Base-by-base conservation (phyloP, 2,888 invertebrate genomes). In the Pollenia angustigena region DNA sequence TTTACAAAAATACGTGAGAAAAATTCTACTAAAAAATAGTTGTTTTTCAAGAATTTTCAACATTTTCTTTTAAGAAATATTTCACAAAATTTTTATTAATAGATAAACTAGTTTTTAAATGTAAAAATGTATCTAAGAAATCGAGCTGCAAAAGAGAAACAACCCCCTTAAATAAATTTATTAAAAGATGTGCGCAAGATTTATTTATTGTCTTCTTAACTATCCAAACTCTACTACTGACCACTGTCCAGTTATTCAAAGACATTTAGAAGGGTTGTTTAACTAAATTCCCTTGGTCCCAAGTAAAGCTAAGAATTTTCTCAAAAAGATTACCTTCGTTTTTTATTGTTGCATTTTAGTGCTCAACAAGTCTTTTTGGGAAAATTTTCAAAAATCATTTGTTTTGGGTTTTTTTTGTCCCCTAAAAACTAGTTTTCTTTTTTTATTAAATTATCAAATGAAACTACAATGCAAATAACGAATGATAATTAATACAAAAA, bases 151-250 rank as follows among this genome's bases (percentile, higher is more conserved):
- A 50, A 32, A 40, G 23, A 62, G 60, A 81, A 81, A 64, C 81
- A 74, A 81, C 81, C 81, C 81, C 32, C 16, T 81, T 71, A 23
- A 48, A 1, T 8, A 40, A 11, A 46, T 56, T 64, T 62, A 32
- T 66, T 2, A n/a, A 12, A 72, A 72, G 54, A 81, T 66, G 56
- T 74, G 72, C 81, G 64, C 81, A 81, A 81, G 64, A 56, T 81
- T 81, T 40, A 64, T 40, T 50, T 54, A 40, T 64, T 74, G 72
- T 81, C 56, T 66, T 32, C 4, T 64, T 46, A 50, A 23, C 46
- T 60, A 58, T 23, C 56, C 64, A 81, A 74, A 71, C 54, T 32
- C 32, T 32, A 56, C 46, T 2, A 60, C 56, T 81, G 64, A 52
- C 72, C 81, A 72, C 64, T 74, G 81, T 54, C 72, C 72, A 74